phyloP scores from a whole-genome alignment of 2,113 vertebrate species.

The Aramus guarauna region DNA sequence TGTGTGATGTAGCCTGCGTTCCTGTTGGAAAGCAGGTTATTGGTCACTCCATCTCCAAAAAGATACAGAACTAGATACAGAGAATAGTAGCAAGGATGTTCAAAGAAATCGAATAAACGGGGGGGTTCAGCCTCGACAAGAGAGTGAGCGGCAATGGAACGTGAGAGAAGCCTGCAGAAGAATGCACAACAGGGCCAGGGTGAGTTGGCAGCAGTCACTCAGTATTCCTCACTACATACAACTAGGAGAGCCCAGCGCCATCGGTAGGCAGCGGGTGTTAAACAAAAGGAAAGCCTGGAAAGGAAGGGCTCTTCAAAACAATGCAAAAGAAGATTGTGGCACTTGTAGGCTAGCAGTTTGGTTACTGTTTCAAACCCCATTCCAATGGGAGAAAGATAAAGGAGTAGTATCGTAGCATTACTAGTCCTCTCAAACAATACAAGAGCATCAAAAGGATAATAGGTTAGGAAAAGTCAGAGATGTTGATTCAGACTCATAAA shows the following conservation, averaged over 20 bases:
- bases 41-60: background rate
- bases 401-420: background rate
- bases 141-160: background rate
- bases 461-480: background rate
- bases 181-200: background rate
- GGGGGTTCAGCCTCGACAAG: background rate
- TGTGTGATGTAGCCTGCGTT: background rate
- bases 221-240: accelerated
- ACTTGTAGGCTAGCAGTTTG: background rate
- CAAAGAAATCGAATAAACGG: background rate
- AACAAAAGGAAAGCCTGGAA: background rate
- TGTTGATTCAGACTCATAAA: background rate
- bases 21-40: background rate
- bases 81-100: background rate
- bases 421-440: background rate
- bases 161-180: background rate
- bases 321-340: background rate
- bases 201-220: too few relatives aligned
- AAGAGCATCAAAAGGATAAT: background rate
- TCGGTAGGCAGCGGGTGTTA: background rate
- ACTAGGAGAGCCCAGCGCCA: background rate
- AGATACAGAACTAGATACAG: background rate
- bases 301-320: background rate
- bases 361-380: background rate
- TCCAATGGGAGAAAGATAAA: background rate